phyloP scores from a whole-genome alignment of 2,888 invertebrate species.

The Erannis defoliaria region DNA sequence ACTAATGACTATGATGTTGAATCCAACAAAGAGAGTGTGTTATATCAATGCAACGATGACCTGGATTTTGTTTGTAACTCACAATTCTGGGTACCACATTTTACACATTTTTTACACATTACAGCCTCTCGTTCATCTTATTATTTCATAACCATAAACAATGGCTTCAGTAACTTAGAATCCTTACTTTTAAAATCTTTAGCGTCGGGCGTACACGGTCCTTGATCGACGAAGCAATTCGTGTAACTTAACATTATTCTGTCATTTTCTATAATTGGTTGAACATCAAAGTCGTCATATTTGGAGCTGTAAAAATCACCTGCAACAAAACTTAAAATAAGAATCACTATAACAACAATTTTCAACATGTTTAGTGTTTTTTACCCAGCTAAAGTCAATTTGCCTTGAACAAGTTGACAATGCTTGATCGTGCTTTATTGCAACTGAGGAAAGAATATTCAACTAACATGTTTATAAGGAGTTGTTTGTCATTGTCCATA shows the following conservation, averaged over 20 bases:
- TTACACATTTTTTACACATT: too few relatives aligned
- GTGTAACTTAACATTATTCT: constrained; percentile 89
- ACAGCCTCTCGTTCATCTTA: too few relatives aligned
- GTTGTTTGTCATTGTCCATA: constrained; percentile 62
- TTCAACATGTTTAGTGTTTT: constrained; percentile 19
- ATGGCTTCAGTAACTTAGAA: neutral
- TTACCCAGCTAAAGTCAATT: neutral
- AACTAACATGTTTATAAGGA: constrained; percentile 33
- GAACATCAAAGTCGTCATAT: constrained; percentile 90
- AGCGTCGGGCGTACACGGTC: constrained; percentile 90
- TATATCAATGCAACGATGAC: too few relatives aligned
- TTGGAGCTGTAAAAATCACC: constrained; percentile 88
- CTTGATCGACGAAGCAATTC: constrained; percentile 89
- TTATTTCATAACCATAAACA: too few relatives aligned
- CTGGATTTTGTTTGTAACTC: too few relatives aligned
- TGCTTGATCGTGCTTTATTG: constrained; percentile 15
- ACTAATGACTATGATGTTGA: too few relatives aligned
- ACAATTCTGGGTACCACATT: too few relatives aligned
- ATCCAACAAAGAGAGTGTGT: too few relatives aligned
- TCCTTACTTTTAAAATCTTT: constrained; percentile 90
- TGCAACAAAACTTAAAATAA: constrained; percentile 48
- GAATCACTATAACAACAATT: constrained; percentile 42
- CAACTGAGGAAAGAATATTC: constrained; percentile 21
- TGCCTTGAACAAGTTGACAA: neutral
- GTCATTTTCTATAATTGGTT: constrained; percentile 89